Evolutionary conservation across 2,797 vertebrate species (phyloP).

Genomic region (Hyperoplus lanceolatus): DNA sequence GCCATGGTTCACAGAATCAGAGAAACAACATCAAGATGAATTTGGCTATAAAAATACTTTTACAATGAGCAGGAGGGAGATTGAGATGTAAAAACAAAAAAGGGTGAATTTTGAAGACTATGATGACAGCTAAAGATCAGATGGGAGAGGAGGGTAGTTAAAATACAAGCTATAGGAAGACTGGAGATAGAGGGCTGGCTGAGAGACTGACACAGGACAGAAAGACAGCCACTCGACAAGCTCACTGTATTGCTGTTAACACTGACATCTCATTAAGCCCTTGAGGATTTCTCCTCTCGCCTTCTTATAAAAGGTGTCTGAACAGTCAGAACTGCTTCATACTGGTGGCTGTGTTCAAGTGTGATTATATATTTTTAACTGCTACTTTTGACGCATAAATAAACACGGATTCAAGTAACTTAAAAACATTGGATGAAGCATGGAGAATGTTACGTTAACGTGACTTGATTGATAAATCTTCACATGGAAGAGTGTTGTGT

Average conservation of each 20-base stretch:
- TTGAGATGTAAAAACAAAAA: constrained; percentile 20
- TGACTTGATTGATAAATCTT: constrained; percentile 24
- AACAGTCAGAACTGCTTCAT: constrained; percentile 48
- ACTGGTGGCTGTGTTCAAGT: constrained; percentile 7
- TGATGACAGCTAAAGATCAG: constrained; percentile 7
- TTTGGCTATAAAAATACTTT: constrained; percentile 55
- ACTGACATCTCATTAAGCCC: constrained; percentile 78
- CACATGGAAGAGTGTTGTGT: constrained; percentile 33
- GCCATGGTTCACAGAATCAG: constrained; percentile 27
- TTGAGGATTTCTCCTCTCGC: constrained; percentile 61
- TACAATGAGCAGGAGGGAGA: constrained; percentile 33
- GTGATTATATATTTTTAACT: constrained; percentile 24
- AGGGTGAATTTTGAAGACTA: background rate
- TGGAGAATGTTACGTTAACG: background rate
- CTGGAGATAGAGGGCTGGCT: constrained; percentile 33
- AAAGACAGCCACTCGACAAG: constrained; percentile 54
- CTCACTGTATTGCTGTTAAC: constrained; percentile 77
- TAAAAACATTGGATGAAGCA: constrained; percentile 64
- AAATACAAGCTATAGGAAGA: constrained; percentile 72
- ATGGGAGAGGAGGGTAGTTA: background rate
- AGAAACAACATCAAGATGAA: constrained; percentile 55
- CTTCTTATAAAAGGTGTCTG: constrained; percentile 37
- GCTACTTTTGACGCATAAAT: constrained; percentile 72
- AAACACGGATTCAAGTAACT: constrained; percentile 83
- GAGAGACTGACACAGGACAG: constrained; percentile 30